Conservation (phyloP, 2,113 vertebrate species). For the Triplophysa tibetana region DNA sequence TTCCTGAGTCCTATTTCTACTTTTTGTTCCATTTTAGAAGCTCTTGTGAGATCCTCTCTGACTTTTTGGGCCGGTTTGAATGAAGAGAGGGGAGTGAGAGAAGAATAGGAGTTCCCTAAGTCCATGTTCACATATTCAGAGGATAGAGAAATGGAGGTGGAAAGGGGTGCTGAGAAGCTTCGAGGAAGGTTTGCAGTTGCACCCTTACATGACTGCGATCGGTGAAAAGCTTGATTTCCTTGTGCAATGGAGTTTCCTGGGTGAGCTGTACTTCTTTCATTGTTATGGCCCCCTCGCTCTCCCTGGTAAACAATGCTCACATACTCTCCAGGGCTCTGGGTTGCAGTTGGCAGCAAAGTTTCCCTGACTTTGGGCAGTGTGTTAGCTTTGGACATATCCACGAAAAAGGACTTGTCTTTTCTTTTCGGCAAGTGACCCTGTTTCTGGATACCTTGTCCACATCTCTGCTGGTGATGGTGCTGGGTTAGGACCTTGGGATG, state of each 20-base stretch:
- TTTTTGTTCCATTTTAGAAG: slow-evolving; percentile 62
- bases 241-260: slow-evolving; percentile 62
- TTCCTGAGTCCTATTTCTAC: slow-evolving; percentile 61
- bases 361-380: slow-evolving; percentile 74
- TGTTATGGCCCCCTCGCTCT: slow-evolving; percentile 55
- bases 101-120: slow-evolving; percentile 63
- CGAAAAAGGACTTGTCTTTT: slow-evolving; percentile 65
- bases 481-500: slow-evolving; percentile 67
- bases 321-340: slow-evolving; percentile 75
- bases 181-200: slow-evolving; percentile 71
- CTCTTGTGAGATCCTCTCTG: slow-evolving; percentile 56
- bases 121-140: slow-evolving; percentile 79
- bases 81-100: slow-evolving; percentile 61
- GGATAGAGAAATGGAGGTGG: slow-evolving; percentile 62
- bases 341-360: slow-evolving; percentile 58
- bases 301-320: slow-evolving; percentile 72
- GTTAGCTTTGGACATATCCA: slow-evolving; percentile 75
- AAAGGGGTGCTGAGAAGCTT: slow-evolving; percentile 75
- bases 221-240: slow-evolving; percentile 65
- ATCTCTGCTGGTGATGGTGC: slow-evolving; percentile 68
- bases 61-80: slow-evolving; percentile 62
- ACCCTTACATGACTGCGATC: slow-evolving; percentile 64
- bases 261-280: slow-evolving; percentile 46
- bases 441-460: slow-evolving; percentile 63
- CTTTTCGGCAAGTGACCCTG: slow-evolving; percentile 68